phyloP scores from a whole-genome alignment of 2,797 vertebrate species.

The Silurus lanzhouensis region DNA sequence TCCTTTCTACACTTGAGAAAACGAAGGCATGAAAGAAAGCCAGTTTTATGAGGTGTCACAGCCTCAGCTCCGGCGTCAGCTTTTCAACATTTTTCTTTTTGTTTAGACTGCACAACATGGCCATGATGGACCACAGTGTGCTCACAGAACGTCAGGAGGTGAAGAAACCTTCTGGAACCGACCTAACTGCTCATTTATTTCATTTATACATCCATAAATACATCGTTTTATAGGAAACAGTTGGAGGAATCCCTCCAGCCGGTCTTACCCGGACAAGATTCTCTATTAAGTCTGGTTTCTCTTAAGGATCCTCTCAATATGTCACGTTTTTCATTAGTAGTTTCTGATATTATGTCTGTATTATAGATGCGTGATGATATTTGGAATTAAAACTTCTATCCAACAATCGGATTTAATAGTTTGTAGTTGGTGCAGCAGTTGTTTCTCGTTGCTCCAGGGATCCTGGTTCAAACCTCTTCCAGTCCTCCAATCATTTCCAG shows the following conservation, averaged over 20 bases:
- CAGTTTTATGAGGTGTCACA: conserved; percentile 26
- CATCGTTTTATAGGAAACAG: neutral
- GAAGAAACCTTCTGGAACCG: neutral
- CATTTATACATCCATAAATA: conserved; percentile 11
- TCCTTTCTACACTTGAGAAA: neutral
- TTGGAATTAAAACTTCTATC: neutral
- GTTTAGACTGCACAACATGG: conserved; percentile 13
- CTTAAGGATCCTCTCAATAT: neutral
- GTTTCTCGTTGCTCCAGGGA: neutral
- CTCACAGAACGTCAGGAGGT: neutral
- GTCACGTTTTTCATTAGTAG: neutral
- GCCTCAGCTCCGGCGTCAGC: neutral
- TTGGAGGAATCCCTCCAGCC: neutral
- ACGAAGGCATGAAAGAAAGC: conserved; percentile 12
- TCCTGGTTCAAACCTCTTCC: neutral
- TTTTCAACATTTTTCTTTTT: conserved; percentile 11
- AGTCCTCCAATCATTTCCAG: neutral
- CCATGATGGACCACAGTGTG: neutral
- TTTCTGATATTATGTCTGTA: neutral
- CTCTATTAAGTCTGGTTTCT: neutral
- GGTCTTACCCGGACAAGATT: neutral
- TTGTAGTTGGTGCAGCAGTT: neutral
- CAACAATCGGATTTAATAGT: neutral
- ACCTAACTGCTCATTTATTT: conserved; percentile 18
- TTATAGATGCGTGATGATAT: neutral